Conservation (phyloP, 2,113 vertebrate genomes). For the Gymnogyps californianus region DNA sequence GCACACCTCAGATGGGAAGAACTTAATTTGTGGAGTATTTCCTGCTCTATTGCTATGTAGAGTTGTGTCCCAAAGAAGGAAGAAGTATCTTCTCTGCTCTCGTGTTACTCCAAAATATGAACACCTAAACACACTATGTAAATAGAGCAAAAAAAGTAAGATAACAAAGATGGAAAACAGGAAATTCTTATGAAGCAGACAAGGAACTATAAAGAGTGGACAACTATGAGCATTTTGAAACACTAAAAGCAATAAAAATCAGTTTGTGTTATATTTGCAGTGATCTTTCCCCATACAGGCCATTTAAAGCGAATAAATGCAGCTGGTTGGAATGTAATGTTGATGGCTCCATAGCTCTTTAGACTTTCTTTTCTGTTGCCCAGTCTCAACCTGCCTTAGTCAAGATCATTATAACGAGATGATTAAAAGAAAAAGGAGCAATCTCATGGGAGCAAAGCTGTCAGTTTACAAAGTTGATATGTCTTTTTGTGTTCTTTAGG, state of each 20-base stretch:
- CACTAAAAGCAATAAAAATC: background rate
- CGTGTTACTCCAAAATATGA: background rate
- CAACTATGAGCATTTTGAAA: background rate
- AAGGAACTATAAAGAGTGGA: background rate
- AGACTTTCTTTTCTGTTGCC: background rate
- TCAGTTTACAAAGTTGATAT: background rate
- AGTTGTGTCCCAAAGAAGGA: background rate
- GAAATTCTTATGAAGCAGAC: background rate
- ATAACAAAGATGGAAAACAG: background rate
- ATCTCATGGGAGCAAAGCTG: background rate
- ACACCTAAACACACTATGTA: background rate
- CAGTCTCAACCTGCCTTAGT: background rate
- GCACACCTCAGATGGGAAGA: background rate
- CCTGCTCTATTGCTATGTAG: background rate
- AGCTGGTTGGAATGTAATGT: background rate
- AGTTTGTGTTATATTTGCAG: background rate
- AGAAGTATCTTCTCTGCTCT: background rate
- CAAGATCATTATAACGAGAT: background rate
- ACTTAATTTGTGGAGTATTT: background rate
- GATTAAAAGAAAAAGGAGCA: background rate
- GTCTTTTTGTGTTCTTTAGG: background rate
- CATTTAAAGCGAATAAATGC: background rate
- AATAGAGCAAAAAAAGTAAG: background rate
- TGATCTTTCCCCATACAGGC: background rate
- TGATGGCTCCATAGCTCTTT: background rate